Evolutionary conservation across 2,113 vertebrate species (phyloP), one percentile per base, ranked within the genome.

Genomic region (Anhinga anhinga): DNA sequence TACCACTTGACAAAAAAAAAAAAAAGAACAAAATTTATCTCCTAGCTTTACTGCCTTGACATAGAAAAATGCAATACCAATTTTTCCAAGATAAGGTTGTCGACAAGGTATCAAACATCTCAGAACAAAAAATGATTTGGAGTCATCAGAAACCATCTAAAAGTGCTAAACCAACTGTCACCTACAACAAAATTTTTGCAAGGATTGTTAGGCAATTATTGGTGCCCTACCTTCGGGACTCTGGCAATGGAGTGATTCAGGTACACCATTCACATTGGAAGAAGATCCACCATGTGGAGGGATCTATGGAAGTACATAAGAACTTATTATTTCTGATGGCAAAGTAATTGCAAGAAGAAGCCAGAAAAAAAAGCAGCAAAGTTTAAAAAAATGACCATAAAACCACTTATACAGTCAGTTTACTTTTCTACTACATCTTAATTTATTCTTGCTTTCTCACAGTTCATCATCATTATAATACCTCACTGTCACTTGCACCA

Each of bases 181-280:
- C 13, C 27, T 49, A 16, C 9, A 78, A 59, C 7, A 85, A 55
- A 40, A 13, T 12, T 30, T 38, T 40, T 62, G 42, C 53, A 76
- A 67, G 55, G 63, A 52, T 2, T 52, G 11, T 9, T 53, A 84
- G 55, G 55, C 34, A 74, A 9, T 17, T 36, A 11, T 7, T n/a
- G 15, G 15, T 30, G 32, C 55, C 79, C 61, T 98, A 99, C 99
- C 99, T 98, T 99, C 99, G 2, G 99, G 99, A 95, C 98, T 99
- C 87, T 98, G 84, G 79, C 96, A 98, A 47, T 85, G 98, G 29
- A 96, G 97, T n/a, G 98, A 89, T 42, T 99, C 99, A 73, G 98
- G 94, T 85, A 98, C 97, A 83, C 99, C 98, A 5, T 99, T 99
- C 79, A 99, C 98, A 85, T 99, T 99, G 85, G 99, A 98, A 29